Evolutionary conservation across 2,888 invertebrate genomes (phyloP), one percentile per base, ranked within the genome.

Genomic region (Leptopilina myrica): DNA sequence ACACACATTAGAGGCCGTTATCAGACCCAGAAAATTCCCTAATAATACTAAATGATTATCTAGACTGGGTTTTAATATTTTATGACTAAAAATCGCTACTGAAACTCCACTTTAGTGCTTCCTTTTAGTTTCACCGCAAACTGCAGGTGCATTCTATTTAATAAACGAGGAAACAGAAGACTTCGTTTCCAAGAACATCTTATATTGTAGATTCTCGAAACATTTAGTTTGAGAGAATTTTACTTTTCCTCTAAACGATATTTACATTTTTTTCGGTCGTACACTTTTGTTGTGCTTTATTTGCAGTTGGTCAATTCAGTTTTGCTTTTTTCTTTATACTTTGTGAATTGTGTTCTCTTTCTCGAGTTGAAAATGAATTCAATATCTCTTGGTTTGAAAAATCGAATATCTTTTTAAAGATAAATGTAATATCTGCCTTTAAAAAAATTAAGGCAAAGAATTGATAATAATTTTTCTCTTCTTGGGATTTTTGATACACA

Each of bases 1-100:
- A n/a, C 56, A 26, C 56, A 33, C 9, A 73, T 73, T 73, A 73
- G 5, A 5, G 15, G 73, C 56, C 73, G 53, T 73, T 73, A 73
- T 73, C 73, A 73, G 56, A 73, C 73, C 73, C 33, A 73, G 56
- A 73, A 56, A 56, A 56, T 26, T 3, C 11, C 9, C 9, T 56
- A 56, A 73, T 33, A 56, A 73, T 33, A 1, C 73, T 56, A n/a
- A 73, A 73, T 56, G n/a, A 33, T 56, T 73, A 73, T 56, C 14
- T 73, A 59, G 46, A 15, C n/a, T 43, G 11, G n/a, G 56, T 33
- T 11, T n/a, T 66, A 43, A 40, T 43, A 73, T n/a, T 73, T 73
- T 73, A 73, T n/a, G 56, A 53, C 40, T 56, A 73, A 73, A 73
- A 73, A 56, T 73, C n/a, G 56, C 73, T 73, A 33, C 40, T 33